These are phyloP conservation scores for Nemotelus pantherinus DNA, from an alignment of 2,888 invertebrate species.

Conservation along the genomic window DNA sequence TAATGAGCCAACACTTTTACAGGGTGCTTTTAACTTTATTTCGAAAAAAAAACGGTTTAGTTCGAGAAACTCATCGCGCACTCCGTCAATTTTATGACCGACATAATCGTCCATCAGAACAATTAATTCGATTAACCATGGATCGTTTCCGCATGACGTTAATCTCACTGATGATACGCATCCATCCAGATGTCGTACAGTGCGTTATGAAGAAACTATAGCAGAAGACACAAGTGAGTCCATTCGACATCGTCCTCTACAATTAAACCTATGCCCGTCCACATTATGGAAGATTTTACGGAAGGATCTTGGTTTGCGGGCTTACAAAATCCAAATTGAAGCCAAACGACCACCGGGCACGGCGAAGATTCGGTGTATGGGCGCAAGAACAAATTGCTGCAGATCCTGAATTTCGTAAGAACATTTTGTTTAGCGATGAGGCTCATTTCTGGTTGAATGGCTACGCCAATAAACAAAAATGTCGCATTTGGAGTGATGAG, in stretches of 20 bases:
- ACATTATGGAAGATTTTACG: not conserved
- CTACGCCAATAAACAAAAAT: not conserved
- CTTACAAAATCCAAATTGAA: not conserved
- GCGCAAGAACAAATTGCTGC: not conserved
- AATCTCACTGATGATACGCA: not conserved
- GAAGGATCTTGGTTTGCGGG: not conserved
- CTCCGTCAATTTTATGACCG: no score
- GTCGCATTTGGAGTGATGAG: not conserved
- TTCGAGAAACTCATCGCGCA: no score
- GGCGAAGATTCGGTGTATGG: not conserved
- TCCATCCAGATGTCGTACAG: not conserved
- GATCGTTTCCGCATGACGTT: not conserved
- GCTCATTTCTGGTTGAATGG: not conserved
- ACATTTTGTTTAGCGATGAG: not conserved
- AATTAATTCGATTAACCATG: no score
- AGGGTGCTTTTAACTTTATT: no score
- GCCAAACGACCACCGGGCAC: not conserved
- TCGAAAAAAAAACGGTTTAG: no score
- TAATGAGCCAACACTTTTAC: no score
- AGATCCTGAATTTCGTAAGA: not conserved
- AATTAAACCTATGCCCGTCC: not conserved
- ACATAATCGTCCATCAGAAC: no score
- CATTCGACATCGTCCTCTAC: not conserved
- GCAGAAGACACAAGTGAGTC: not conserved
- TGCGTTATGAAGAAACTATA: not conserved